Evolutionary conservation across 2,888 invertebrate genomes (phyloP).

Genomic region (Coelogynopora nodosa): DNA sequence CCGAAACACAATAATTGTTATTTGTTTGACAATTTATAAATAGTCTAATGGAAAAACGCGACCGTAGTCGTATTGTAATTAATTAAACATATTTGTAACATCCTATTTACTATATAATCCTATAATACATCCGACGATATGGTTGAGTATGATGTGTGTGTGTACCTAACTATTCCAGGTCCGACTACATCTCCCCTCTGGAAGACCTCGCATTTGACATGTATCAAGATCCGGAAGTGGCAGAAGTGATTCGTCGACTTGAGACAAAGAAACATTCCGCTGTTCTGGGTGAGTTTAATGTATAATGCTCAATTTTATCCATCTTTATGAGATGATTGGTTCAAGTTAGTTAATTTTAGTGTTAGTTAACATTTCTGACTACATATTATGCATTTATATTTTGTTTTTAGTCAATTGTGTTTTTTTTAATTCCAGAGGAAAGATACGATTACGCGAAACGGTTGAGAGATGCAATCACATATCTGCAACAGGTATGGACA

Average conservation of each 20-base stretch:
- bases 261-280: slow-evolving; percentile 81
- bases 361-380: background rate
- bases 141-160: no score
- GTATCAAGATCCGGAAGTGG: slow-evolving; percentile 85
- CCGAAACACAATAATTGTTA: no score
- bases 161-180: no score
- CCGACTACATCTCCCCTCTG: slow-evolving; percentile 71
- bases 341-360: no score
- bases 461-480: slow-evolving; percentile 78
- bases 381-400: background rate
- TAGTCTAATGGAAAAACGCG: no score
- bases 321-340: no score
- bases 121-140: slow-evolving; percentile 48
- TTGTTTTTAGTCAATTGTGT: background rate
- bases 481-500: slow-evolving; percentile 68
- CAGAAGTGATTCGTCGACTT: slow-evolving; percentile 77
- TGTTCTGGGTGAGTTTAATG: slow-evolving; percentile 71
- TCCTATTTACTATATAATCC: no score
- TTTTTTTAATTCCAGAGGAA: slow-evolving; percentile 68
- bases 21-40: no score
- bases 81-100: background rate
- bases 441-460: slow-evolving; percentile 88
- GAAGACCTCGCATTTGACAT: slow-evolving; percentile 91
- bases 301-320: no score
- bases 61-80: background rate